These are phyloP conservation scores for Lycodopsis pacificus DNA, from an alignment of 2,797 vertebrate genomes.

Conservation along the genomic window DNA sequence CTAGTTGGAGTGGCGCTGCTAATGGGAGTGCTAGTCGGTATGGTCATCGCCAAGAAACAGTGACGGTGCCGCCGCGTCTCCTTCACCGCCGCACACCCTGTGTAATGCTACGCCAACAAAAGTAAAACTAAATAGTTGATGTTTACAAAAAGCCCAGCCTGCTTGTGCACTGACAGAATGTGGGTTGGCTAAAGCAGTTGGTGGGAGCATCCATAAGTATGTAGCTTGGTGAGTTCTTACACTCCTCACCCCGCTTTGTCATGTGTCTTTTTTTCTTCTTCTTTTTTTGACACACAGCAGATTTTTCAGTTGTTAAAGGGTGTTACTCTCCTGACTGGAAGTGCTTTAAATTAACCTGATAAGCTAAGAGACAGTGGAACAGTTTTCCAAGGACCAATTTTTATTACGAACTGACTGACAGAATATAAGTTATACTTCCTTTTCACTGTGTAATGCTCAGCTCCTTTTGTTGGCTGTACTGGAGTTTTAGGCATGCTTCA, in stretches of 20 bases:
- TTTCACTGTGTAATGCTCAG: constrained; percentile 68
- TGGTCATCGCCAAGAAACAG: constrained; percentile 85
- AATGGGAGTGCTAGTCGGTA: constrained; percentile 86
- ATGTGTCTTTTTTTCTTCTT: constrained; percentile 53
- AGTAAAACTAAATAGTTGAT: constrained; percentile 63
- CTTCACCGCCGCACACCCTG: constrained; percentile 14
- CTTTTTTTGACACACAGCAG: constrained; percentile 47
- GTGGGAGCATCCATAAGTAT: constrained; percentile 52
- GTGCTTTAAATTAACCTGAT: constrained; percentile 70
- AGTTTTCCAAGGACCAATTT: constrained; percentile 67
- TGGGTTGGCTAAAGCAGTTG: constrained; percentile 51
- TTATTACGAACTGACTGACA: constrained; percentile 58
- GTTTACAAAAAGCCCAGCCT: constrained; percentile 77
- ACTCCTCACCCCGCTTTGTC: constrained; percentile 56
- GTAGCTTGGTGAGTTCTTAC: constrained; percentile 69
- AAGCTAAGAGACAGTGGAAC: constrained; percentile 66
- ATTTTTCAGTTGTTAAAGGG: constrained; percentile 45
- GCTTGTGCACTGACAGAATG: constrained; percentile 72
- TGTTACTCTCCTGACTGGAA: constrained; percentile 58
- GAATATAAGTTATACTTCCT: constrained; percentile 59
- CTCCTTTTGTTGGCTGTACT: constrained; percentile 67
- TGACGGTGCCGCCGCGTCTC: constrained; percentile 47
- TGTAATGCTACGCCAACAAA: constrained; percentile 57
- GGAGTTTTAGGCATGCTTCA: constrained; percentile 74
- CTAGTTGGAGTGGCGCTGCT: constrained; percentile 87